Base-by-base conservation (phyloP, 35 echinoderm and acorn worm species). In the Hemicentrotus pulcherrimus region DNA sequence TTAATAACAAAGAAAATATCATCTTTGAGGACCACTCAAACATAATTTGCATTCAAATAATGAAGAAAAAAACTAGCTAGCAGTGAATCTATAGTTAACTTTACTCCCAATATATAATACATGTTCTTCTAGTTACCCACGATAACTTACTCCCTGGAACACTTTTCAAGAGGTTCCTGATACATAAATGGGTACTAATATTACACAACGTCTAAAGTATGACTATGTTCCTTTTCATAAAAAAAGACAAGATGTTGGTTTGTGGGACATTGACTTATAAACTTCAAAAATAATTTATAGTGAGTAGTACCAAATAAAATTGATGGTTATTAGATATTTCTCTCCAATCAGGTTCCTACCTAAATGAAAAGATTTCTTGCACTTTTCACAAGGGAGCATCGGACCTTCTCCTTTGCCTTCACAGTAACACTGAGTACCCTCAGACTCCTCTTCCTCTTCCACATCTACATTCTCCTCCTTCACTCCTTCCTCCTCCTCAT, bases 361-460 rank as follows among this genome's bases (percentile, higher is more conserved):
- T 94, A 99, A 94, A 47, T 99, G 98, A 94, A 97, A 99, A 28
- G 78, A 91, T 88, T 94, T 97, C 94, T 99, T 99, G 91, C 98
- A 99, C 78, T 97, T 96, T 86, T 99, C 98, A 95, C 98, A 99
- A 52, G 92, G 78, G 22, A 99, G 46, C 41, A 94, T 85, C 2
- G 94, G 32, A 35, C 86, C 94, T 30, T 97, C 98, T 91, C 96
- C 95, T 18, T 46, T 55, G 28, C 95, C 71, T 32, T 97, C 94
- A 95, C 98, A 97, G 50, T 97, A 99, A 97, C 96, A 99, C 71
- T 95, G 88, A 45, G 14, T 33, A 47, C 13, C 52, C 71, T 94
- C 47, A 22, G 24, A 46, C 46, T 22, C 52, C 0, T 94, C 46
- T 45, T 94, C 46, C 55, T 94, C 47, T 32, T 10, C 31, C 92